Conservation (phyloP, 2,113 vertebrate genomes). For the Larimichthys polyactis region DNA sequence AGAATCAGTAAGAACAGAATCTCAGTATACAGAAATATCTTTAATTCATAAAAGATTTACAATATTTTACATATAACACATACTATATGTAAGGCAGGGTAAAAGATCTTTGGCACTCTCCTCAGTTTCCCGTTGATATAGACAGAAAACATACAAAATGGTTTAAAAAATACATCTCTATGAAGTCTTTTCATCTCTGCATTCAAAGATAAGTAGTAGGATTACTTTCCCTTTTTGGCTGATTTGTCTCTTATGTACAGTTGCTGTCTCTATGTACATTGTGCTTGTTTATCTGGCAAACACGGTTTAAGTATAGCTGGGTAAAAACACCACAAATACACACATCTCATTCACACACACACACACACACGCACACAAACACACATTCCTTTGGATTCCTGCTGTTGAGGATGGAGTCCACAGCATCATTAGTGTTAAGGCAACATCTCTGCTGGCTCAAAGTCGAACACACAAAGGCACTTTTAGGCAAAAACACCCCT, state of each 20-base stretch:
- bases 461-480: slow-evolving; percentile 45
- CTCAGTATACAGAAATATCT: slow-evolving; percentile 66
- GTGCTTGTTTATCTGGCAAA: slow-evolving; percentile 61
- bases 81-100: slow-evolving; percentile 36
- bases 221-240: slow-evolving; percentile 59
- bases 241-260: slow-evolving; percentile 52
- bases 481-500: slow-evolving; percentile 17
- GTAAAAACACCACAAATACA: slow-evolving; percentile 37
- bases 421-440: slow-evolving; percentile 58
- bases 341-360: slow-evolving; percentile 19
- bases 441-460: slow-evolving; percentile 52
- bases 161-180: slow-evolving; percentile 53
- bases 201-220: slow-evolving; percentile 41
- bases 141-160: slow-evolving; percentile 45
- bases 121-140: slow-evolving; percentile 34
- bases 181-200: slow-evolving; percentile 49
- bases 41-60: slow-evolving; percentile 74
- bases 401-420: slow-evolving; percentile 48
- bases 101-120: slow-evolving; percentile 58
- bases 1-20: slow-evolving; percentile 3
- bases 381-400: slow-evolving; percentile 54
- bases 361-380: slow-evolving; percentile 24
- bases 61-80: slow-evolving; percentile 76
- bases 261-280: slow-evolving; percentile 59
- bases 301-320: slow-evolving; percentile 43